A percentile compares a stretch with the other conserved stretches of the same genome.
These are phyloP conservation scores for Epizoanthus ramosus DNA, from an alignment of 92 coral and sea anemone species.

Conservation along the genomic window DNA sequence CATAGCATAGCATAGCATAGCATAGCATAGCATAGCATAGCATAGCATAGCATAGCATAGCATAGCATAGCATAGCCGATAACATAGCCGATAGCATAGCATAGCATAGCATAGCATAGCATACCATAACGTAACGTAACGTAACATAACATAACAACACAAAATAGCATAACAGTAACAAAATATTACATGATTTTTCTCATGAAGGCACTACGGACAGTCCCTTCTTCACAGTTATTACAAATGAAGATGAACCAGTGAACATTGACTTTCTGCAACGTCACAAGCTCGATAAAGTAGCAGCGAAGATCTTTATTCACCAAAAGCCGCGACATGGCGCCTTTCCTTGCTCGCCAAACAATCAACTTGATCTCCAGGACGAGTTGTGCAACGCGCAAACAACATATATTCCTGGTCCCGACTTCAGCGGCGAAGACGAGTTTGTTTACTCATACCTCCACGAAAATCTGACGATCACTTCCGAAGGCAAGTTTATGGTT, in stretches of 20 bases:
- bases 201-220: conserved; percentile 40
- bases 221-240: conserved; percentile 65
- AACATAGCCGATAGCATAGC: too few species aligned
- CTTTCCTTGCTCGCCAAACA: conserved; percentile 67
- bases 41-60: too few species aligned
- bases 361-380: conserved; percentile 69
- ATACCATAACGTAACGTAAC: too few species aligned
- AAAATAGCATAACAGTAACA: too few species aligned
- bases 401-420: conserved; percentile 72
- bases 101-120: too few species aligned
- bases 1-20: too few species aligned
- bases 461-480: conserved; percentile 80
- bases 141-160: too few species aligned
- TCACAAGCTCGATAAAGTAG: conserved; percentile 66
- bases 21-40: too few species aligned
- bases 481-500: conserved; percentile 81
- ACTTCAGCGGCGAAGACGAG: conserved; percentile 93
- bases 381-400: conserved; percentile 74
- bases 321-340: conserved; percentile 84
- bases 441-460: conserved; percentile 86
- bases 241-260: conserved; percentile 80
- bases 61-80: too few species aligned
- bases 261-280: conserved; percentile 74
- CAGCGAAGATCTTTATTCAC: conserved; percentile 72
- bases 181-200: not conserved